Evolutionary conservation across 2,888 invertebrate species (phyloP), one percentile per base, ranked within the genome.

Genomic region (Zaprionus obscuricornis): DNA sequence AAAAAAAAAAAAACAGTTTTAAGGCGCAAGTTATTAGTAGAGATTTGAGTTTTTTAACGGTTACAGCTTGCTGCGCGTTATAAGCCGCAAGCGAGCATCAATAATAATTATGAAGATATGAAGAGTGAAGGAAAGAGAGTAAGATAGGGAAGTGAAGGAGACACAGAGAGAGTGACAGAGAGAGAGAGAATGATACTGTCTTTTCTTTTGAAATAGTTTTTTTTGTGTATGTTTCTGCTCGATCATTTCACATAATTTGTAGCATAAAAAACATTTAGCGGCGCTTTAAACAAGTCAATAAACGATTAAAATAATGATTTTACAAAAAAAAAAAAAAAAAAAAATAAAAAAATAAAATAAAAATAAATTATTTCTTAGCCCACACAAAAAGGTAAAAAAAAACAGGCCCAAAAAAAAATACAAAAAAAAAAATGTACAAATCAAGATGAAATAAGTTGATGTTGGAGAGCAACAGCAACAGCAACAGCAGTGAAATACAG

Each of bases 211-310:
- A 7, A 10, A 3, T 3, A 6, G n/a, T 8, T 39, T 18, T 17
- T 39, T 7, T 6, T 8, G 20, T 51, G 39, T 33, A n/a, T 14
- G 49, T 74, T 87, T 87, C 65, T 86, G 86, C 86, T 63, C 75
- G 72, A 85, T 87, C 87, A 87, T 85, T 87, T 85, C 85, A 74
- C 67, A 87, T 87, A 87, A 87, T 87, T 87, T 86, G 86, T 77
- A 66, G 59, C 60, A 45, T 47, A 59, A 51, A 56, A 60, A 68
- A 56, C 66, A 70, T 79, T 79, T 72, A 70, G 65, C 67, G 66
- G 66, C 62, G 76, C 70, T 60, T 76, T 85, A 85, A 78, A 81
- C 78, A 85, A 85, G 86, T 85, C 86, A 85, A 85, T 84, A 85
- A 76, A 85, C 86, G 86, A 85, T 84, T 85, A 74, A 82, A 85